Base-by-base conservation (phyloP, 2,888 invertebrate genomes). In the Thymelicus sylvestris region DNA sequence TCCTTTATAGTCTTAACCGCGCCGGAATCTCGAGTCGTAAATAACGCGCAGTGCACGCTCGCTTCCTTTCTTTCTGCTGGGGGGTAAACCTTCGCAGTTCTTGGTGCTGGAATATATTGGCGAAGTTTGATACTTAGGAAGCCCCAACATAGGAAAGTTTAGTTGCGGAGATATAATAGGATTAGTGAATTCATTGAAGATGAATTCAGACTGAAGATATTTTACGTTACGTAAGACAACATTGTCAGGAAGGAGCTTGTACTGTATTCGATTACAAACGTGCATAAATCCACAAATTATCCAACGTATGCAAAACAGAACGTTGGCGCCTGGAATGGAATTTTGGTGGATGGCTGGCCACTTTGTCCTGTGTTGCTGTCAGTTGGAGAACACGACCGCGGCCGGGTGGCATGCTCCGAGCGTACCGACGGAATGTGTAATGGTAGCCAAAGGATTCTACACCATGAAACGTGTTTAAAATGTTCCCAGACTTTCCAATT, bases 21-120 rank as follows among this genome's bases (percentile, higher is more conserved):
- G 80, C 87, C 89, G 90, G 90, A 92, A 90, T 87, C 83, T 81
- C 84, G 78, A 84, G 83, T 89, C 90, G 89, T 92, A 91, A 92
- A 91, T 91, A 91, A 90, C 76, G 75, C 85, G 83, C 84, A 84
- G 83, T 84, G 83, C 86, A 84, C 86, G 85, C 83, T 80, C 83
- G 84, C 85, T 89, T 90, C 88, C 89, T 87, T 89, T 87, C 88
- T 87, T 88, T 80, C 70, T 83, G 80, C 83, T 83, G 80, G 79
- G 79, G 81, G 79, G 81, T 76, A 74, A 77, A 82, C 81, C 83
- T 85, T 83, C 78, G 79, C 79, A 86, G 85, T 86, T 88, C 75
- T 73, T 73, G 75, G 73, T 74, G 70, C 70, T 76, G 72, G 73
- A 74, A 75, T 76, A 74, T 77, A 77, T 77, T 70, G 75, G 73